These are phyloP conservation scores for Eulithis testata DNA, from an alignment of 2,888 invertebrate species.

Conservation along the genomic window DNA sequence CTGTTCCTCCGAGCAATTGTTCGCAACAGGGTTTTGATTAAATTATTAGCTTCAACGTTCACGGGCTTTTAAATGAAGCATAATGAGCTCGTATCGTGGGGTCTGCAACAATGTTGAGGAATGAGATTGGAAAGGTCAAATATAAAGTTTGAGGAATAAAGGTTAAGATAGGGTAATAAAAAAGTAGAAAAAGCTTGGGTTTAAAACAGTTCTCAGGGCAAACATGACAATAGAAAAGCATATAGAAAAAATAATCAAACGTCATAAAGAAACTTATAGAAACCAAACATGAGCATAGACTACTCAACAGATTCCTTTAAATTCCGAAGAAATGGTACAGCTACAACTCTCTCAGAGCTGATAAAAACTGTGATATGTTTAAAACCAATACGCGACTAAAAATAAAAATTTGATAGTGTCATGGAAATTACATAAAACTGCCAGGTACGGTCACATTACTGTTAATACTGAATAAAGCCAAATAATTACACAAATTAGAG, in stretches of 20 bases:
- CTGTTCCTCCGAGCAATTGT: slow-evolving; percentile 43
- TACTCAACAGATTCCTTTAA: background rate
- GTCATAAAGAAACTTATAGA: too few relatives aligned
- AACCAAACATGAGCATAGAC: background rate
- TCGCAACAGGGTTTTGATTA: slow-evolving; percentile 57
- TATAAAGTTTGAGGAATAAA: too few relatives aligned
- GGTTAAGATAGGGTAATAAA: too few relatives aligned
- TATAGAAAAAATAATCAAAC: too few relatives aligned
- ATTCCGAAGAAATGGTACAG: background rate
- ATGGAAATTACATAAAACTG: slow-evolving; percentile 20
- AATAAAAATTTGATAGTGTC: slow-evolving; percentile 12
- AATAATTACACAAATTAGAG: slow-evolving; percentile 45
- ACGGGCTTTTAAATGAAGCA: slow-evolving; percentile 9
- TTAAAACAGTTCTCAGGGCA: too few relatives aligned
- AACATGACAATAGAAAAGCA: too few relatives aligned
- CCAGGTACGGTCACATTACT: slow-evolving; percentile 35
- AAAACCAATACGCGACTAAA: background rate
- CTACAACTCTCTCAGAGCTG: background rate
- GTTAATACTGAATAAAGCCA: slow-evolving; percentile 47
- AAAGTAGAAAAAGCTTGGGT: too few relatives aligned
- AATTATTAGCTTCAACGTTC: slow-evolving; percentile 57
- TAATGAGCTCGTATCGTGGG: slow-evolving; percentile 2
- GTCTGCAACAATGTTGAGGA: background rate
- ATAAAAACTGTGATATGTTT: background rate
- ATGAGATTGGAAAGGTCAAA: background rate